Conservation (phyloP, 2,888 invertebrate species). For the Cerastis leucographa region DNA sequence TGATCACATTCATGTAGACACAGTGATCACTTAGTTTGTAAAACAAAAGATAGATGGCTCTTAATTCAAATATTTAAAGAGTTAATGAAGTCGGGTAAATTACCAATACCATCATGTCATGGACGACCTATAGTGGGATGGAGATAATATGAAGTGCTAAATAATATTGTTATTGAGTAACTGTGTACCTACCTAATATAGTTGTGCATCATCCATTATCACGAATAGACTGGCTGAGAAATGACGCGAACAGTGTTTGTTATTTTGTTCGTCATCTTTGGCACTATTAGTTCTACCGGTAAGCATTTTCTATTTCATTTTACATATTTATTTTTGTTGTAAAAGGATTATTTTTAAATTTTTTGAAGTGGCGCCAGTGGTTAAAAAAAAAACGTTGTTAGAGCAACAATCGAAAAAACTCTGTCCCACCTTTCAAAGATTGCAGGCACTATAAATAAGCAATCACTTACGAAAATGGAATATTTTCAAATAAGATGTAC, state of each 20-base stretch:
- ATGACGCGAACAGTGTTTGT: slow-evolving; percentile 63
- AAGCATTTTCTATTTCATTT: not conserved
- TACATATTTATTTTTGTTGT: not conserved
- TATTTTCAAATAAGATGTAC: not conserved
- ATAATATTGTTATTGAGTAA: slow-evolving; percentile 10
- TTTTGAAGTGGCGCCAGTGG: not conserved
- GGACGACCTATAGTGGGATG: not conserved
- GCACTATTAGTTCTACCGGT: slow-evolving; percentile 41
- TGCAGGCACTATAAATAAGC: not conserved
- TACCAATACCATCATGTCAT: slow-evolving; percentile 13
- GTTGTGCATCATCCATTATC: slow-evolving; percentile 31
- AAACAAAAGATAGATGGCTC: slow-evolving; percentile 32
- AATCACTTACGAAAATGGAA: not conserved
- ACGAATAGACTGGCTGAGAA: slow-evolving; percentile 28
- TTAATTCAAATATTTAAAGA: slow-evolving; percentile 2
- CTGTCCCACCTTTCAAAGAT: not conserved
- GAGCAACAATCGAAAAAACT: not conserved
- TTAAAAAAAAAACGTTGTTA: not conserved
- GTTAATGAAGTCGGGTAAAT: not conserved
- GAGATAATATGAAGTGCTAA: slow-evolving; percentile 34
- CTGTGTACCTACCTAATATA: slow-evolving; percentile 19
- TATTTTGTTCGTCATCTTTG: slow-evolving; percentile 47
- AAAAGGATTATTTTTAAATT: not conserved
- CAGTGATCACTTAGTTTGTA: fast-evolving
- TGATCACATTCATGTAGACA: not conserved